Conservation (phyloP, 2,888 invertebrate species). For the Zygaena filipendulae region DNA sequence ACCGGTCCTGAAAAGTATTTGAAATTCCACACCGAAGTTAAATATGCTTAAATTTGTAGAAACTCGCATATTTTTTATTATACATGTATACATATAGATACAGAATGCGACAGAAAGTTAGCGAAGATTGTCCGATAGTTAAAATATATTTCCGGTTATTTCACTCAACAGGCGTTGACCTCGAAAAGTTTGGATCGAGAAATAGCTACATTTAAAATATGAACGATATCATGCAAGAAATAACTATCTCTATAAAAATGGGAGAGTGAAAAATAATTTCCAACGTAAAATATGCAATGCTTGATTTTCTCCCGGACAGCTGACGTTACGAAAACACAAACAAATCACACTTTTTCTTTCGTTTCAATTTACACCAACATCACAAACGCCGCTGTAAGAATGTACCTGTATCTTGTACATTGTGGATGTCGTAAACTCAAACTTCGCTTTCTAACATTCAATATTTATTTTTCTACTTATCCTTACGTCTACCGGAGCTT, state of each 20-base stretch:
- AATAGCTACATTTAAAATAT: slow-evolving; percentile 56
- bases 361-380: slow-evolving; percentile 52
- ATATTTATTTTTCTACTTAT: slow-evolving; percentile 67
- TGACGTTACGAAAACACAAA: no score
- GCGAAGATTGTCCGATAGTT: slow-evolving; percentile 26
- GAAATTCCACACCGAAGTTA: no score
- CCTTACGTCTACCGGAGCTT: slow-evolving; percentile 40
- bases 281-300: no score
- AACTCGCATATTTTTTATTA: no score
- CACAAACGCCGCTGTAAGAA: slow-evolving; percentile 38
- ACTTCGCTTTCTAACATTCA: slow-evolving; percentile 63
- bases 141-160: slow-evolving; percentile 57
- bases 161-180: slow-evolving; percentile 31
- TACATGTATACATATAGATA: no score
- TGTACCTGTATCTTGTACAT: no score
- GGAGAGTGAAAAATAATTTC: slow-evolving; percentile 34
- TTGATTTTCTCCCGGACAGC: no score
- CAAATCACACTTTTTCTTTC: slow-evolving; percentile 66
- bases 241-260: no score
- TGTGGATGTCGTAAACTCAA: slow-evolving; percentile 47
- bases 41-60: no score
- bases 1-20: no score
- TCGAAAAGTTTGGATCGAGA: slow-evolving; percentile 41
- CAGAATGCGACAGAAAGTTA: slow-evolving; percentile 40
- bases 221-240: no score